These are phyloP conservation scores for Platygyra sinensis DNA, from an alignment of 64 coral and sea anemone species.

Conservation along the genomic window DNA sequence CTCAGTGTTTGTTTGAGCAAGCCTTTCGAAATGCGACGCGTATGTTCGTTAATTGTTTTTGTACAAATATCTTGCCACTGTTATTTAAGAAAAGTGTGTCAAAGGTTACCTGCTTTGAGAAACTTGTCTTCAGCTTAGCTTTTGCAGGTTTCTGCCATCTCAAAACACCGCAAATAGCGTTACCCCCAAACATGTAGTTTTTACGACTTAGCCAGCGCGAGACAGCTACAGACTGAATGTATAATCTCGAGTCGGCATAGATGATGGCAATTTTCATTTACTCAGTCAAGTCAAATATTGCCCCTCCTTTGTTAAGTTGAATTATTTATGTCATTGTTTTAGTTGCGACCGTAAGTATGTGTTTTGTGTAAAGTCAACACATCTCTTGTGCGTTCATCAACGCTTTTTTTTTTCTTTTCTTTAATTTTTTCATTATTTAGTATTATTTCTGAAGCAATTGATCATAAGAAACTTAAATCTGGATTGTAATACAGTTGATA, in stretches of 20 bases:
- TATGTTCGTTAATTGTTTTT: not conserved
- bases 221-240: not conserved
- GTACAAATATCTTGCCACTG: not conserved
- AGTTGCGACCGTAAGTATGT: not conserved
- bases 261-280: not conserved
- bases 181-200: too few species aligned
- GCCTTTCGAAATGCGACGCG: not conserved
- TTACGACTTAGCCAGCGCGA: not conserved
- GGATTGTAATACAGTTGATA: too few species aligned
- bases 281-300: not conserved
- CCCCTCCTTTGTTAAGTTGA: not conserved
- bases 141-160: too few species aligned
- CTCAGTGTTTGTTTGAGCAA: too few species aligned
- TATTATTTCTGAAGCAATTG: not conserved
- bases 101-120: not conserved
- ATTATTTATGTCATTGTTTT: not conserved
- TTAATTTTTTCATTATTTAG: not conserved
- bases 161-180: too few species aligned
- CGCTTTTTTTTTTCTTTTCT: not conserved
- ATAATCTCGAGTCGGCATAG: not conserved
- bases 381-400: not conserved
- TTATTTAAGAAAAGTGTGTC: not conserved
- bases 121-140: not conserved
- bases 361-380: not conserved
- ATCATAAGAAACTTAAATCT: too few species aligned